Evolutionary conservation across 2,113 vertebrate genomes (phyloP).

Genomic region (Corvus moneduloides): DNA sequence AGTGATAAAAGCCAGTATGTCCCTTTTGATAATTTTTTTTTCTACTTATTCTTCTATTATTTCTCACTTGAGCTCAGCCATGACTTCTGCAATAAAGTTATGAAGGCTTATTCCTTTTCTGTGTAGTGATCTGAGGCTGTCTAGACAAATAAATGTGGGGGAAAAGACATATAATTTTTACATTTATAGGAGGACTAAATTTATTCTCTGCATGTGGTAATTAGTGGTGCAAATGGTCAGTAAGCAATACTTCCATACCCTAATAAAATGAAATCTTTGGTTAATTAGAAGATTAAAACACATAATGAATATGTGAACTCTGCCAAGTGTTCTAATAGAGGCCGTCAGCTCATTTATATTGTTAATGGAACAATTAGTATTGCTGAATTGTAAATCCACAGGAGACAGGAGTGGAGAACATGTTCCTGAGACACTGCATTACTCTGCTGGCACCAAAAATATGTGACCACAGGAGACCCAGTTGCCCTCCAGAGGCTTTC

Average conservation of each 20-base stretch:
- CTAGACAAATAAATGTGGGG: background rate
- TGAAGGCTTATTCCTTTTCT: background rate
- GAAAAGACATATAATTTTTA: background rate
- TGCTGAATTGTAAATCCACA: background rate
- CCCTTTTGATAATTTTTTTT: background rate
- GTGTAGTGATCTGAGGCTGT: background rate
- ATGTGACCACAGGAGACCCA: background rate
- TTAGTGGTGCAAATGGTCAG: background rate
- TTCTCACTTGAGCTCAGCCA: background rate
- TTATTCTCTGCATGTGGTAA: background rate
- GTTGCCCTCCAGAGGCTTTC: background rate
- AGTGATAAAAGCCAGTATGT: background rate
- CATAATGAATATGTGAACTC: background rate
- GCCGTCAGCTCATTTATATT: background rate
- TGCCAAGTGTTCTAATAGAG: background rate
- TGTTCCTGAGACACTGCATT: background rate
- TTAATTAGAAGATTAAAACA: constrained; percentile 19
- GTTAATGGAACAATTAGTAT: constrained; percentile 36
- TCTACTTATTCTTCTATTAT: background rate
- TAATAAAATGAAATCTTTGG: constrained; percentile 16
- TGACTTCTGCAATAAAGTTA: background rate
- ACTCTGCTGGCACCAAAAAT: background rate
- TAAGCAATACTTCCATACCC: background rate
- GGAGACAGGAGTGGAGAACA: background rate
- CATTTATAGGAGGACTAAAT: background rate